These are phyloP conservation scores for Oostethus manadensis DNA, from an alignment of 2,113 vertebrate species.

Conservation along the genomic window DNA sequence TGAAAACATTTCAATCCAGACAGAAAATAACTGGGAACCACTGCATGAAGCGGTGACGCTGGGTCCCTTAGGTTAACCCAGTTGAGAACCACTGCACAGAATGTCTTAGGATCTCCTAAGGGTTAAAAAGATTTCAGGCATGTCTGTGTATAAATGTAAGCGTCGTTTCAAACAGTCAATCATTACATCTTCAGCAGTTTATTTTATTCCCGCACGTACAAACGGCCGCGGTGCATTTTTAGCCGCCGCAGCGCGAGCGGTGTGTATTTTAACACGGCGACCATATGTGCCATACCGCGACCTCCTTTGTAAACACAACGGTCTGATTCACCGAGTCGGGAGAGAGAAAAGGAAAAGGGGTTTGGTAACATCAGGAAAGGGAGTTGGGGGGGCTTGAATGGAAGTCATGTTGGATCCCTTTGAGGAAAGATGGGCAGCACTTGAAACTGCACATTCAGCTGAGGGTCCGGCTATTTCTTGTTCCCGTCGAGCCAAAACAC, in stretches of 20 bases:
- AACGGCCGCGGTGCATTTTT: slow-evolving; percentile 76
- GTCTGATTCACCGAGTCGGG: slow-evolving; percentile 58
- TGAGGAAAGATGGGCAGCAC: slow-evolving; percentile 61
- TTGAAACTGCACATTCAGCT: slow-evolving; percentile 60
- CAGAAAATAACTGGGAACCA: too few relatives aligned
- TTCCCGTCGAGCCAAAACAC: slow-evolving; percentile 54
- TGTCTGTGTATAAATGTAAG: slow-evolving; percentile 65
- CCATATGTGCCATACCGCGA: slow-evolving; percentile 75
- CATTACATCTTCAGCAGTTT: slow-evolving; percentile 75
- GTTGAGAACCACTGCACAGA: slow-evolving; percentile 34
- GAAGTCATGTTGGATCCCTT: slow-evolving; percentile 55
- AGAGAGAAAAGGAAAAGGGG: slow-evolving; percentile 30
- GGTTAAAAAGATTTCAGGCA: slow-evolving; percentile 25
- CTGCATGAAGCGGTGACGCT: too few relatives aligned
- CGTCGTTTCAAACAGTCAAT: slow-evolving; percentile 72
- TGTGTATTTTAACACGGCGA: slow-evolving; percentile 73
- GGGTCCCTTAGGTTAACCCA: too few relatives aligned
- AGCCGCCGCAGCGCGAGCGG: slow-evolving; percentile 64
- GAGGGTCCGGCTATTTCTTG: slow-evolving; percentile 55
- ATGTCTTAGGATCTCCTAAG: slow-evolving; percentile 63
- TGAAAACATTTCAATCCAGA: too few relatives aligned
- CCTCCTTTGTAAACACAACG: slow-evolving; percentile 73
- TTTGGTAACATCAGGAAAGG: slow-evolving; percentile 21
- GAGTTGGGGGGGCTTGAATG: slow-evolving; percentile 50
- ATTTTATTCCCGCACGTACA: slow-evolving; percentile 76